Conservation (phyloP, 2,113 vertebrate species). For the Callospermophilus lateralis region DNA sequence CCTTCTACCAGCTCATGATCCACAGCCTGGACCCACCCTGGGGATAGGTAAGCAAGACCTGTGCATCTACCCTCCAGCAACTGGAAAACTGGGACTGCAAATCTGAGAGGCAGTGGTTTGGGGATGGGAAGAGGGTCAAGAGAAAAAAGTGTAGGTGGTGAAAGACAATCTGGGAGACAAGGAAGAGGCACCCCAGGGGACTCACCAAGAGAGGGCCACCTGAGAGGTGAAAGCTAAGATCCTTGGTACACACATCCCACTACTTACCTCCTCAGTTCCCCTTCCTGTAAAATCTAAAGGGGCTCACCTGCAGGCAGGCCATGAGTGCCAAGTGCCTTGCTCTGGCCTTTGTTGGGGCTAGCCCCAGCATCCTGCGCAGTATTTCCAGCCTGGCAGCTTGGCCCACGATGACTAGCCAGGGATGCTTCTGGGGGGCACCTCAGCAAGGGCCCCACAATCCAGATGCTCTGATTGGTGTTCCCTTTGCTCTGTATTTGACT, state of each 20-base stretch:
- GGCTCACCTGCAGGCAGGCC: not conserved
- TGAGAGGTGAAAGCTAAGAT: not conserved
- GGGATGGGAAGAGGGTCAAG: not conserved
- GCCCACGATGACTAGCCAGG: not conserved
- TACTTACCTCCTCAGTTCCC: not conserved
- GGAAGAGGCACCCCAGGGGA: not conserved
- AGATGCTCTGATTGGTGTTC: not conserved
- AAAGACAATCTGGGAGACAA: not conserved
- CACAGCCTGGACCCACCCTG: constrained; percentile 96
- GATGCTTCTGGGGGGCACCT: not conserved
- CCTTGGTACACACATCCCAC: not conserved
- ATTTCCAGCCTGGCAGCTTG: not conserved
- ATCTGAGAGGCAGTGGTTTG: not conserved
- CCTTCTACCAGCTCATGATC: constrained; percentile 97
- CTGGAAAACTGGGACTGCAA: not conserved
- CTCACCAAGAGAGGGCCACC: not conserved
- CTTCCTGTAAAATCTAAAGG: not conserved
- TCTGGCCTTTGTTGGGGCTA: not conserved
- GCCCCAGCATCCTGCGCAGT: not conserved
- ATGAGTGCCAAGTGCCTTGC: too few species aligned
- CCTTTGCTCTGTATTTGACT: not conserved
- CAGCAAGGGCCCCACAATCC: not conserved
- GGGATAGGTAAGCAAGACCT: constrained; percentile 91
- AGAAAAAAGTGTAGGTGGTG: not conserved
- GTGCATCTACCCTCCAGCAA: not conserved